A percentile compares a stretch with the other conserved stretches of the same genome.
These are phyloP conservation scores for Tor tambroides DNA, from an alignment of 2,113 vertebrate species.

Conservation along the genomic window DNA sequence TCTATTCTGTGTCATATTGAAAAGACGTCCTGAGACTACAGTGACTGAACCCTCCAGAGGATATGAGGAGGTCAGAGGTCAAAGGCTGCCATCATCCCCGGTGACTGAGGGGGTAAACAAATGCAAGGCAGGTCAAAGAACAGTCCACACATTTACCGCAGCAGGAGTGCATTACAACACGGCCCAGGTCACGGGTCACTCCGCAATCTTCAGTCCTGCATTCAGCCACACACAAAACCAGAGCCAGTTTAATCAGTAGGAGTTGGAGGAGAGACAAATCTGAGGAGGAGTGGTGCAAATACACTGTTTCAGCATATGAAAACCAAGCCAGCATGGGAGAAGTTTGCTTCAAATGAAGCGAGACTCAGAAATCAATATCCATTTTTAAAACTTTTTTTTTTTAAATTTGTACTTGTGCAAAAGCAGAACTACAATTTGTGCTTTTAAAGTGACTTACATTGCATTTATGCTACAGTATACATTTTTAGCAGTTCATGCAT, in stretches of 20 bases:
- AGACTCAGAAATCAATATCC: slow-evolving; percentile 21
- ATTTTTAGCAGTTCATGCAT: not conserved
- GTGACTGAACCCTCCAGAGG: slow-evolving; percentile 32
- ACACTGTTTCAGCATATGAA: not conserved
- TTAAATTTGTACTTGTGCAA: not conserved
- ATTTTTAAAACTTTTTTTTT: not conserved
- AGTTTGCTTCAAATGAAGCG: not conserved
- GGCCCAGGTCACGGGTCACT: slow-evolving; percentile 38
- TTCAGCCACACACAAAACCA: slow-evolving; percentile 28
- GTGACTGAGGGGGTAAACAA: slow-evolving; percentile 28
- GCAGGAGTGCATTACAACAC: slow-evolving; percentile 20
- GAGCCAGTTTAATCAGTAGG: slow-evolving; percentile 39
- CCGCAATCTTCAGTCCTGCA: slow-evolving; percentile 39
- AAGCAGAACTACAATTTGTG: not conserved
- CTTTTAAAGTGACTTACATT: not conserved
- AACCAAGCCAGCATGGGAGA: not conserved
- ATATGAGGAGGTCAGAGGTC: slow-evolving; percentile 40
- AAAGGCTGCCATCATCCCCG: not conserved
- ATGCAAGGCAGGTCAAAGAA: slow-evolving; percentile 33
- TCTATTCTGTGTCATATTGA: not conserved
- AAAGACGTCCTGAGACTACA: not conserved
- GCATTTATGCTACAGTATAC: not conserved
- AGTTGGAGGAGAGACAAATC: not conserved
- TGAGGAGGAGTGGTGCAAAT: not conserved
- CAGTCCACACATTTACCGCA: slow-evolving; percentile 28